Evolutionary conservation across 2,113 vertebrate species (phyloP), one percentile per base, ranked within the genome.

Genomic region (Cebus imitator): DNA sequence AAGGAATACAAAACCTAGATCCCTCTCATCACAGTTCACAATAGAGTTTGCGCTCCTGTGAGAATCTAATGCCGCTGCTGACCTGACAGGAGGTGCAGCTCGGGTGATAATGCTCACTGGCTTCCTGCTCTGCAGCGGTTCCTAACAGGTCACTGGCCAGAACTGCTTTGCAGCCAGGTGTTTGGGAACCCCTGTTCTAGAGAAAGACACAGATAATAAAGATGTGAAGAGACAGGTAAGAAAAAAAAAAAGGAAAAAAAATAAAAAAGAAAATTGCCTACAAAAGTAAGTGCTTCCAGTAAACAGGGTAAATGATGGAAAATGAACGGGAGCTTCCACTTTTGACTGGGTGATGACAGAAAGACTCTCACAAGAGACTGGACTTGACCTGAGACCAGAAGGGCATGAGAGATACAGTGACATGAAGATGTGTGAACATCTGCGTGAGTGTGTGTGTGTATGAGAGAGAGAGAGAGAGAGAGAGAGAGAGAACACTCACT

Each of bases 351-450:
- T 43, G 32, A 25, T 23, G 5, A 4, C 40, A 70, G 82, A 66
- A 79, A 30, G 57, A 18, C 4, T 81, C 23, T 90, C 27, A 25
- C 3, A 20, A 43, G 7, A 32, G 48, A 55, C 0, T 11, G 10
- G 3, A n/a, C 50, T 35, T n/a, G 55, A 43, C n/a, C 14, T 68
- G 50, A 43, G 21, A 57, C 10, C 2, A 48, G 20, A 25, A 58
- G 50, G 6, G 5, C 20, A 45, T 4, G 32, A 18, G 68, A 37
- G 13, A n/a, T 11, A 30, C 48, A 73, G 61, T 37, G 45, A 25
- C 9, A 2, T 6, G 70, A 57, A 16, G 25, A 14, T 1, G 21
- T 50, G 7, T 43, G 30, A 1, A 5, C 2, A 2, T 16, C 61
- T 40, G 52, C 17, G 73, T 32, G 27, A 14, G 27, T 7, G 2